These are phyloP conservation scores for Marasmarcha lunaedactyla DNA, from an alignment of 2,888 invertebrate genomes.

Conservation along the genomic window DNA sequence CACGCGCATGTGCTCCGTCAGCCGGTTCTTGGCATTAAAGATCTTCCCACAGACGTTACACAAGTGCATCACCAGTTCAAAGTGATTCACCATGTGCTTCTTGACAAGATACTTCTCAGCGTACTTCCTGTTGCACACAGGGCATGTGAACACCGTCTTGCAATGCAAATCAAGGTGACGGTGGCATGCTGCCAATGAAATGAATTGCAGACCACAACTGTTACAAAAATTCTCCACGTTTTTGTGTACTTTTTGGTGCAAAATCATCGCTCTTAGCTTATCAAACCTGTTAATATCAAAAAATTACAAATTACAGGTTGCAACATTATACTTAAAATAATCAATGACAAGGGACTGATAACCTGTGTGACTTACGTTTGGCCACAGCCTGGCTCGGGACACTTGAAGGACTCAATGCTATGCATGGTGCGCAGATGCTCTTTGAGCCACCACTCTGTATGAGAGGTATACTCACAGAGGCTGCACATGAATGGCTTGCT, in stretches of 20 bases:
- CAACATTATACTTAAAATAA: background rate
- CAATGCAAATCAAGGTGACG: constrained; percentile 42
- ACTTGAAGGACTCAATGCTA: background rate
- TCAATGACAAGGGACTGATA: too few species aligned
- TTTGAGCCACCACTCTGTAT: background rate
- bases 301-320: background rate
- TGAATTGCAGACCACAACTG: constrained; percentile 41
- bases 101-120: constrained; percentile 47
- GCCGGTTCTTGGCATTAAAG: constrained; percentile 50
- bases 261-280: constrained; percentile 32
- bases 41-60: constrained; percentile 71
- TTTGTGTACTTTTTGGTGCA: constrained; percentile 35
- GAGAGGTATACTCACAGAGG: background rate
- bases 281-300: constrained; percentile 28
- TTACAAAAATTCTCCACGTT: constrained; percentile 32
- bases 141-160: constrained; percentile 52
- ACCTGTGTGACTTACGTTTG: background rate
- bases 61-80: constrained; percentile 45
- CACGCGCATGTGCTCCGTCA: constrained; percentile 37
- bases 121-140: constrained; percentile 67
- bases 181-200: constrained; percentile 30
- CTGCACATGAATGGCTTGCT: background rate
- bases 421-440: background rate
- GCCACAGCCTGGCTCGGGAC: background rate
- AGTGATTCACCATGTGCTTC: constrained; percentile 44